Percentiles rank a stretch among this genome's conserved stretches.
phyloP scores from a whole-genome alignment of 2,888 invertebrate genomes.

The Lycaena phlaeas region DNA sequence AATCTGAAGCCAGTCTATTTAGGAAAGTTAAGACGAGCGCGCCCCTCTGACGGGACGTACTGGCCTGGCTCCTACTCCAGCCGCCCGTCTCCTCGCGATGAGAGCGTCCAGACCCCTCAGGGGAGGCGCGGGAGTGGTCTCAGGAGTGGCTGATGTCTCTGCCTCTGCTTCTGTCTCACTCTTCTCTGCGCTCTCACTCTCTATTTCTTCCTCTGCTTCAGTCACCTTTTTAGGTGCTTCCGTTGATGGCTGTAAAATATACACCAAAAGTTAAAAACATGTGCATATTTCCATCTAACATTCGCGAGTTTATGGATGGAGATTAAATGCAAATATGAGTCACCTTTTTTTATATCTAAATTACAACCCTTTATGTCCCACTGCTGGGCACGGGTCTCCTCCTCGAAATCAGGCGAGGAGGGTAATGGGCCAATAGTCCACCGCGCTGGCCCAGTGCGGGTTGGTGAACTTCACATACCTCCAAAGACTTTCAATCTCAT shows the following conservation, averaged over 20 bases:
- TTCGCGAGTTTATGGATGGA: too few species aligned
- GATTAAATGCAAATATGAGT: too few species aligned
- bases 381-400: too few species aligned
- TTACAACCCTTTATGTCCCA: too few species aligned
- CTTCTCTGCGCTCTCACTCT: constrained; percentile 53
- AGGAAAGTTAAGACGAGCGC: constrained; percentile 25
- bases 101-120: constrained; percentile 78
- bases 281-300: too few species aligned
- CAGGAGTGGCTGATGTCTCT: constrained; percentile 35
- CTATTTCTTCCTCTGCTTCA: constrained; percentile 53
- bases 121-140: constrained; percentile 69
- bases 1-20: constrained; percentile 5
- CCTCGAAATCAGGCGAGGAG: too few species aligned
- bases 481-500: too few species aligned
- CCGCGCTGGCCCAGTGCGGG: too few species aligned
- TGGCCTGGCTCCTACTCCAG: constrained; percentile 43
- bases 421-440: too few species aligned
- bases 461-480: too few species aligned
- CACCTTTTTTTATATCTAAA: too few species aligned
- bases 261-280: too few species aligned
- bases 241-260: constrained; percentile 43
- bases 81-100: constrained; percentile 78
- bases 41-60: constrained; percentile 43
- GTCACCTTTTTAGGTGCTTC: constrained; percentile 50
- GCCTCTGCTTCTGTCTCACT: constrained; percentile 47